Base-by-base conservation (phyloP, 1,140 invertebrate genomes). In the Steinernema feltiae region DNA sequence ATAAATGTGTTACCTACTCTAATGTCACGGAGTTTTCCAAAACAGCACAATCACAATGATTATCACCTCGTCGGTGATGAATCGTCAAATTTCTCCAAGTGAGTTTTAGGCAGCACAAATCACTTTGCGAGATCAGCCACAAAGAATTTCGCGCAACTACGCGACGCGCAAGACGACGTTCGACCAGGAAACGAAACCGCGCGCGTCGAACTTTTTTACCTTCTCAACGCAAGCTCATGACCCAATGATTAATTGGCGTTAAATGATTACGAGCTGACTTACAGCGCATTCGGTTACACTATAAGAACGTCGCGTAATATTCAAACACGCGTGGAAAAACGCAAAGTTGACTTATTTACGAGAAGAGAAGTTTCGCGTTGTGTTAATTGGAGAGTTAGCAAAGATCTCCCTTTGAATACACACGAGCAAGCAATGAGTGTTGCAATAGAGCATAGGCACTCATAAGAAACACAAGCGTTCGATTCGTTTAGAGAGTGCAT, bases 171-270 rank as follows among this genome's bases (percentile, higher is more conserved):
- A 17, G 53, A 63, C 53, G 53, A 63, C 12, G 53, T 46, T n/a
- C 41, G 53, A 63, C 53, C 53, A 63, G 53, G 53, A 63, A 63
- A 63, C 53, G 24, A 63, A 17, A 12, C 3, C 53, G 53, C 53
- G 15, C 53, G 53, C 53, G 53, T 63, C 53, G 24, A 63, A 63
- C 53, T 63, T 63, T n/a, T 63, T 63, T 63, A 63, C 53, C 53
- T 63, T 63, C 53, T 3, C 12, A 63, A 63, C 53, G 53, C 53
- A 63, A 63, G 53, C 53, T 63, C 53, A 63, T 63, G 53, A 63
- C 53, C 53, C 53, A 27, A 21, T 63, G 53, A 63, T 63, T 63
- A 63, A 63, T 63, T 63, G 53, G 53, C 53, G 53, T 63, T 63
- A 63, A 63, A 63, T 63, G 53, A 63, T 27, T 63, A 63, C 7